Evolutionary conservation across 2,888 invertebrate genomes (phyloP), one percentile per base, ranked within the genome.

Genomic region (Nymphalis polychloros): DNA sequence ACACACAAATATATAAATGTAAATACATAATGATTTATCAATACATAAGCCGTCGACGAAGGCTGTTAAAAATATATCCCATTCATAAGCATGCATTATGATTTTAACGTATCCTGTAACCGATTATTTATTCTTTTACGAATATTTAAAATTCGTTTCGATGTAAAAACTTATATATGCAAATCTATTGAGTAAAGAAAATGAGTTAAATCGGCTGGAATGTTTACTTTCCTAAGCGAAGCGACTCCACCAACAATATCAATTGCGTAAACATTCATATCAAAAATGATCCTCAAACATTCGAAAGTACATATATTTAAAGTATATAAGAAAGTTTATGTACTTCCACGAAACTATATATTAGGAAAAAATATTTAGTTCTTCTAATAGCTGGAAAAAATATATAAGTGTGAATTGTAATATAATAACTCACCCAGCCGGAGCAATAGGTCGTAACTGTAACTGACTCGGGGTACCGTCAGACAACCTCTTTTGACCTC

Each of bases 381-480:
- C 59, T n/a, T 19, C 55, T 31, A 59, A 47, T 27, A 57, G 41
- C 57, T 69, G 67, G 64, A 59, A 64, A 71, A n/a, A 60, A 55
- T 50, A 31, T 27, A 63, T 55, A 50, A 35, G 16, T 41, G 13
- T 4, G 41, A 41, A 13, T 41, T 13, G 2, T 0, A 41, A 13
- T 41, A 41, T 41, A 41, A 41, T 41, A 13, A 78, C 91, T 86
- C 84, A 90, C 91, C 89, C 89, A 16, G 92, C 91, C 0, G 93
- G 92, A 13, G 93, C 93, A 27, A 93, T 92, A 0, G 93, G 90
- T 49, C 92, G 77, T 13, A 92, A 74, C 75, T 92, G 92, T 50
- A 92, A 76, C 68, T 92, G 92, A 72, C 83, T 93, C 0, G 93
- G 92, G 0, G 90, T 85, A 0, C 92, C 92, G 70, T 93, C 93